Evolutionary conservation across 2,113 vertebrate genomes (phyloP).

Genomic region (Zosterops borbonicus): DNA sequence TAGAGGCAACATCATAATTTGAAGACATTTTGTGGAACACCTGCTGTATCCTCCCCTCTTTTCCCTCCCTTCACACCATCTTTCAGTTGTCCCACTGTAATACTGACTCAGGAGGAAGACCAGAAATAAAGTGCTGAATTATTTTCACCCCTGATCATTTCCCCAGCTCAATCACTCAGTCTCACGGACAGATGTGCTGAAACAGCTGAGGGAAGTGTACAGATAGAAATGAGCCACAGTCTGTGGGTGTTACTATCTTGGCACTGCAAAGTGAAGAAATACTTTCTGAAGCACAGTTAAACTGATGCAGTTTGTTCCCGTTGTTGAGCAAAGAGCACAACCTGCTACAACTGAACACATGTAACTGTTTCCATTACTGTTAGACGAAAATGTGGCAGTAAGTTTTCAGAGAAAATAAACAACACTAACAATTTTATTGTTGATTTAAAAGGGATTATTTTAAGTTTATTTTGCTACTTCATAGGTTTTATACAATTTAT

Average conservation of each 20-base stretch:
- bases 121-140: background rate
- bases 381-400: background rate
- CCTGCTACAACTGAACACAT: background rate
- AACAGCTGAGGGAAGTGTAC: background rate
- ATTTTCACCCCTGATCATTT: background rate
- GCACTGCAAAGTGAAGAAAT: background rate
- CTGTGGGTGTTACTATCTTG: background rate
- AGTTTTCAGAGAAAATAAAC: constrained; percentile 1
- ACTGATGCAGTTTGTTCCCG: background rate
- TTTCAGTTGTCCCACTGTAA: background rate
- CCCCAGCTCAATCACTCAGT: background rate
- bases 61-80: background rate
- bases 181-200: background rate
- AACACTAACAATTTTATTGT: background rate
- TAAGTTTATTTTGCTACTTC: constrained; percentile 11
- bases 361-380: background rate
- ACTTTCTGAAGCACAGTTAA: background rate
- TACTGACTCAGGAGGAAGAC: background rate
- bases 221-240: background rate
- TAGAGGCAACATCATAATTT: background rate
- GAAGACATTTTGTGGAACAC: background rate
- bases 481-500: background rate
- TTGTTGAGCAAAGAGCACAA: background rate
- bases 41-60: background rate
- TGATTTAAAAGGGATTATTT: background rate